Conservation (phyloP, 2,113 vertebrate genomes). For the Australoheros scitulus region DNA sequence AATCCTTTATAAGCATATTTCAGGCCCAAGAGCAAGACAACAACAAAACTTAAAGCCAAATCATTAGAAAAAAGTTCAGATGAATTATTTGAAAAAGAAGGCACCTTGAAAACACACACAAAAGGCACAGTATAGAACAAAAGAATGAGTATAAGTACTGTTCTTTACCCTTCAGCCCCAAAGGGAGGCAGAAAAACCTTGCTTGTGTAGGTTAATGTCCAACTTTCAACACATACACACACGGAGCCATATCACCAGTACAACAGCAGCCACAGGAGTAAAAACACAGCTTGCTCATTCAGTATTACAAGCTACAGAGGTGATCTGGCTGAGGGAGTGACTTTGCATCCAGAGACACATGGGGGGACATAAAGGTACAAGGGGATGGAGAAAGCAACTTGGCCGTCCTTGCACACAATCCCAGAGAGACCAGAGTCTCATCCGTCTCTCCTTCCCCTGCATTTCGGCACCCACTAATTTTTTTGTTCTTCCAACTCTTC, state of each 20-base stretch:
- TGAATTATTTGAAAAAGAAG: background rate
- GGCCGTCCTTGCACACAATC: conserved; percentile 89
- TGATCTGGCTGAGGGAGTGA: conserved; percentile 55
- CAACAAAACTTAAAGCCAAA: background rate
- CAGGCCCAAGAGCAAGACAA: background rate
- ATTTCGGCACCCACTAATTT: conserved; percentile 22
- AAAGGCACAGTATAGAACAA: conserved; percentile 15
- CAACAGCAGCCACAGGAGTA: conserved; percentile 48
- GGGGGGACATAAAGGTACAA: conserved; percentile 65
- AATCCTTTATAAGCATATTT: background rate
- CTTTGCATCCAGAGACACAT: conserved; percentile 68
- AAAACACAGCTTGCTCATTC: conserved; percentile 50
- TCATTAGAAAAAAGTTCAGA: background rate
- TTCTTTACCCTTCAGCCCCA: conserved; percentile 50
- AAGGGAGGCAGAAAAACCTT: conserved; percentile 47
- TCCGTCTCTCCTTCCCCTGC: conserved; percentile 57
- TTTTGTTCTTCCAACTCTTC: conserved; percentile 16
- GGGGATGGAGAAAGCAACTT: conserved; percentile 76
- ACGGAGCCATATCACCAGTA: conserved; percentile 8
- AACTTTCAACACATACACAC: conserved; percentile 36
- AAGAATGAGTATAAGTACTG: conserved; percentile 32
- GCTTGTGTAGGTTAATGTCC: conserved; percentile 61
- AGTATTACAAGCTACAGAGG: conserved; percentile 60
- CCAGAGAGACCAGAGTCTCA: conserved; percentile 68
- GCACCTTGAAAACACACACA: conserved; percentile 15